These are phyloP conservation scores for Aplodontia rufa DNA, from an alignment of 2,113 vertebrate genomes.

Conservation along the genomic window DNA sequence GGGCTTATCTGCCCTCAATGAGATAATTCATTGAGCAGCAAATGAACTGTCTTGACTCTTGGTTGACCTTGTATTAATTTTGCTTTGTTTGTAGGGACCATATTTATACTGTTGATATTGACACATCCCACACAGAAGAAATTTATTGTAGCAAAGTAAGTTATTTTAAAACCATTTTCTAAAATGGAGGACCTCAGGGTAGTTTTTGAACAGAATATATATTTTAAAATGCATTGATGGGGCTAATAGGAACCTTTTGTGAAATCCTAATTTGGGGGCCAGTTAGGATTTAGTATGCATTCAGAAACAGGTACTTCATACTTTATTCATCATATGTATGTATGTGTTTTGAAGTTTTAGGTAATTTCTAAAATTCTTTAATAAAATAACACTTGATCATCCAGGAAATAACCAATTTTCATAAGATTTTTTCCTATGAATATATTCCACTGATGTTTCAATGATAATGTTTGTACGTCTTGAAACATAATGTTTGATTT, in stretches of 20 bases:
- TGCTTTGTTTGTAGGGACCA: constrained; percentile 92
- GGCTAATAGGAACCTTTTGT: constrained; percentile 43
- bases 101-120: constrained; percentile 98
- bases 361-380: constrained; percentile 53
- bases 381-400: constrained; percentile 26
- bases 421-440: background rate
- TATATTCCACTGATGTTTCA: background rate
- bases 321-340: constrained; percentile 59
- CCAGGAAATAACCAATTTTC: constrained; percentile 25
- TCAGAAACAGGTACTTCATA: constrained; percentile 63
- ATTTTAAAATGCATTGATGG: constrained; percentile 67
- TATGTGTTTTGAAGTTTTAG: constrained; percentile 70
- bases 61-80: constrained; percentile 74
- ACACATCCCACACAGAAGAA: constrained; percentile 93
- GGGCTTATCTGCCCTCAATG: constrained; percentile 37
- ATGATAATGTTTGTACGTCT: background rate
- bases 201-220: constrained; percentile 31
- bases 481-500: background rate
- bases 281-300: constrained; percentile 45
- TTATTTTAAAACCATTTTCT: constrained; percentile 75
- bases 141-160: constrained; percentile 99
- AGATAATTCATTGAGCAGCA: constrained; percentile 50
- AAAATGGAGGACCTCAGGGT: constrained; percentile 59
- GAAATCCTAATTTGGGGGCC: constrained; percentile 67
- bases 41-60: constrained; percentile 47